Evolutionary conservation across 2,797 vertebrate species (phyloP).

Genomic region (Yasuhikotakia modesta): DNA sequence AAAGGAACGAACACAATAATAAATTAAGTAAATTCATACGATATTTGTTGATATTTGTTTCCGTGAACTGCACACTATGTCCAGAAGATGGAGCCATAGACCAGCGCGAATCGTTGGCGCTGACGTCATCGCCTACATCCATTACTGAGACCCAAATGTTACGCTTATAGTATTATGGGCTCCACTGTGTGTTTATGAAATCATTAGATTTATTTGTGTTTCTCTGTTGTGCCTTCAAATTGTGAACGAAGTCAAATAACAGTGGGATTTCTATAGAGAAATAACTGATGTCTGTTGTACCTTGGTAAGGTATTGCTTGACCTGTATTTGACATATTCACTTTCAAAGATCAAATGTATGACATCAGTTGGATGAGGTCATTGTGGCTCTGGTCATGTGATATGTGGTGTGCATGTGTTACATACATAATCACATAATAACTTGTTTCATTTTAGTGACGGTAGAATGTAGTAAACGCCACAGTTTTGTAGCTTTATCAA

Average conservation of each 20-base stretch:
- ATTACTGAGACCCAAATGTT: neutral
- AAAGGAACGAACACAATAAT: no score
- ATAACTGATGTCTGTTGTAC: neutral
- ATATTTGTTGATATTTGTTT: neutral
- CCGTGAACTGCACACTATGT: conserved; percentile 10
- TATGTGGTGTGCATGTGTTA: neutral
- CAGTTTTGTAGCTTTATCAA: no score
- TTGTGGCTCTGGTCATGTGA: conserved; percentile 4
- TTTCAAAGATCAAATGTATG: neutral
- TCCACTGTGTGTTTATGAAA: neutral
- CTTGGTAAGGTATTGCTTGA: conserved; percentile 3
- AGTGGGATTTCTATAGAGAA: neutral
- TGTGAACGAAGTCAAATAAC: no score
- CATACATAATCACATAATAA: neutral
- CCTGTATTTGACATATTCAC: conserved; percentile 1
- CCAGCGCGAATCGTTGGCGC: neutral
- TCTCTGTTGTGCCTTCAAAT: neutral
- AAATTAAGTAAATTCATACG: no score
- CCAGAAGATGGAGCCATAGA: conserved; percentile 46
- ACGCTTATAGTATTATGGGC: neutral
- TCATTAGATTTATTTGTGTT: neutral
- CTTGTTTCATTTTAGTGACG: neutral
- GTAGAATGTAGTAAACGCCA: neutral
- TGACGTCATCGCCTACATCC: neutral
- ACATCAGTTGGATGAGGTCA: neutral